phyloP scores from a whole-genome alignment of 2,113 vertebrate species.

The Rhombomys opimus region DNA sequence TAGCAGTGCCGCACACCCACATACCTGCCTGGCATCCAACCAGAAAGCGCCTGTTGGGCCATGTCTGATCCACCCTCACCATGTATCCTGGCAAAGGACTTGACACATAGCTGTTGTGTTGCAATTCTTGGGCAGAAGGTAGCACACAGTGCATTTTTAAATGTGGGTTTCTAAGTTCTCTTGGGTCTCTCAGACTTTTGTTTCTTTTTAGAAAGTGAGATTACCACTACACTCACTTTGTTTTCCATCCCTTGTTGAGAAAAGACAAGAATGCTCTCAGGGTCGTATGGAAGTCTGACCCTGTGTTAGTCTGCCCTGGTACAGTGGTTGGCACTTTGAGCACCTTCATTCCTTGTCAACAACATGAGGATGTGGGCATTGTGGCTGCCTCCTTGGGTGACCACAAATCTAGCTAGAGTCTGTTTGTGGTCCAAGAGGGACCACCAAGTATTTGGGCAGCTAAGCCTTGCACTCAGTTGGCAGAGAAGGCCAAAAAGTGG shows the following conservation, averaged over 20 bases:
- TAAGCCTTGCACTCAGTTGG: neutral
- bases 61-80: accelerated
- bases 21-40: neutral
- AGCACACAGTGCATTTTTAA: neutral
- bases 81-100: neutral
- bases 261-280: neutral
- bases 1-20: too few species aligned
- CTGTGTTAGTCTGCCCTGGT: neutral
- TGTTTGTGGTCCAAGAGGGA: conserved; percentile 34
- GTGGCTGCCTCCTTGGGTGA: conserved; percentile 55
- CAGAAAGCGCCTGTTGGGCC: neutral
- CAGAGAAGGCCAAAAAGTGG: neutral
- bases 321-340: neutral
- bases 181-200: neutral
- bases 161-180: conserved; percentile 3
- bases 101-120: neutral
- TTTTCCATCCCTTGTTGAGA: neutral
- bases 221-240: neutral
- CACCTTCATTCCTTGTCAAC: neutral
- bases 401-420: conserved; percentile 59
- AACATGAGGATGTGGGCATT: conserved; percentile 69
- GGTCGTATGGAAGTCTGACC: neutral
- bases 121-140: neutral
- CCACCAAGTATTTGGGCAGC: neutral
- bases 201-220: conserved; percentile 23